Percentiles rank a stretch among this genome's conserved stretches.
Conservation (phyloP, 2,888 invertebrate genomes). For the Temnothorax ravouxi region DNA sequence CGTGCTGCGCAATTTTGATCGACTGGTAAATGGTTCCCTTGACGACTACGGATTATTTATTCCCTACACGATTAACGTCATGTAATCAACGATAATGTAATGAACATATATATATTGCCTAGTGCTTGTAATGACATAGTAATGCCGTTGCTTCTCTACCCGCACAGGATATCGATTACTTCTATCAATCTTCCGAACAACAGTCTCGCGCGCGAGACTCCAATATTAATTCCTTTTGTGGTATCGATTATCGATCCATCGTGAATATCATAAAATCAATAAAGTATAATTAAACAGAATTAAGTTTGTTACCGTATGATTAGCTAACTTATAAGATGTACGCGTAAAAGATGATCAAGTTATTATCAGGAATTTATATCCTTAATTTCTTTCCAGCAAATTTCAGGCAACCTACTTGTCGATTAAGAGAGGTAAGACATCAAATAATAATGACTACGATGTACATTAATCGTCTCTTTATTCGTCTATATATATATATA, state of each 20-base stretch:
- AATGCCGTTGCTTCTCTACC: constrained; percentile 16
- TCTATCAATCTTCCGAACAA: constrained; percentile 29
- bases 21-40: constrained; percentile 57
- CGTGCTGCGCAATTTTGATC: constrained; percentile 52
- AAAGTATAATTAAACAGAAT: neutral
- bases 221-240: neutral
- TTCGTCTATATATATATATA: constrained; percentile 62
- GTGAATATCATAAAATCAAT: neutral
- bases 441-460: constrained; percentile 25
- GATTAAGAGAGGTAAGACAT: neutral
- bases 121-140: constrained; percentile 46
- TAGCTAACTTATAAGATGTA: neutral
- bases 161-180: constrained; percentile 34
- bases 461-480: constrained; percentile 77
- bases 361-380: neutral
- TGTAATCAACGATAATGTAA: constrained; percentile 54
- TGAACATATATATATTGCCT: constrained; percentile 55
- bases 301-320: neutral
- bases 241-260: constrained; percentile 9
- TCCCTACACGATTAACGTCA: constrained; percentile 55
- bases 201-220: neutral
- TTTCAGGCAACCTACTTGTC: neutral
- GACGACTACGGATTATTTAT: constrained; percentile 52
- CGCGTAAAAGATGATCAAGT: neutral
- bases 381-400: neutral